These are phyloP conservation scores for Geococcyx californianus DNA, from an alignment of 2,113 vertebrate genomes.

Conservation along the genomic window DNA sequence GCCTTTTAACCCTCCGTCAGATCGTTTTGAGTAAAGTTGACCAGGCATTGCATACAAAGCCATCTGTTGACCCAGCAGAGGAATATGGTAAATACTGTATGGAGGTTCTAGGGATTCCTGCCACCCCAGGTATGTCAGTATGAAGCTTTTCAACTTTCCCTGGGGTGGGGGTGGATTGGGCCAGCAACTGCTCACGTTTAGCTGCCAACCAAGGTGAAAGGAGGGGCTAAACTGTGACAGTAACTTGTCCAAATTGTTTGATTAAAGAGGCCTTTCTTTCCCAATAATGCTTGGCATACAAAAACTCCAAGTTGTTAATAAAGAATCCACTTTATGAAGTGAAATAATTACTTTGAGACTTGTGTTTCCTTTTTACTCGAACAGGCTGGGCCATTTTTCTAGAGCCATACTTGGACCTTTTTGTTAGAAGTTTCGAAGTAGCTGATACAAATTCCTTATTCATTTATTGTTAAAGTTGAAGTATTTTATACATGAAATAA, in stretches of 20 bases:
- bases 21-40: conserved; percentile 94
- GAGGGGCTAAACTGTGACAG: too few relatives aligned
- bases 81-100: conserved; percentile 86
- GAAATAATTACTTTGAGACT: background rate
- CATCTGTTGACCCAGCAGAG: conserved; percentile 78
- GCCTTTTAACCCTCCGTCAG: conserved; percentile 91
- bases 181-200: too few relatives aligned
- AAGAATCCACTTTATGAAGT: background rate
- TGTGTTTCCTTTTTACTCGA: background rate
- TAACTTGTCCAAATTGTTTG: background rate
- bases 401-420: background rate
- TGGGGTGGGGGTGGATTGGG: too few relatives aligned
- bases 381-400: background rate
- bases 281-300: background rate
- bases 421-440: background rate
- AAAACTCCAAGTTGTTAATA: background rate
- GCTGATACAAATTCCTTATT: background rate
- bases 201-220: too few relatives aligned
- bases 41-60: conserved; percentile 85
- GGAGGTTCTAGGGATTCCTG: conserved; percentile 90
- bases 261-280: background rate
- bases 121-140: conserved; percentile 84
- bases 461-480: background rate
- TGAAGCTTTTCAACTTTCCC: background rate
- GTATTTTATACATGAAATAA: background rate